A percentile compares a stretch with the other conserved stretches of the same genome.
Conservation (phyloP, 2,888 invertebrate species). For the Rotaria sp. region DNA sequence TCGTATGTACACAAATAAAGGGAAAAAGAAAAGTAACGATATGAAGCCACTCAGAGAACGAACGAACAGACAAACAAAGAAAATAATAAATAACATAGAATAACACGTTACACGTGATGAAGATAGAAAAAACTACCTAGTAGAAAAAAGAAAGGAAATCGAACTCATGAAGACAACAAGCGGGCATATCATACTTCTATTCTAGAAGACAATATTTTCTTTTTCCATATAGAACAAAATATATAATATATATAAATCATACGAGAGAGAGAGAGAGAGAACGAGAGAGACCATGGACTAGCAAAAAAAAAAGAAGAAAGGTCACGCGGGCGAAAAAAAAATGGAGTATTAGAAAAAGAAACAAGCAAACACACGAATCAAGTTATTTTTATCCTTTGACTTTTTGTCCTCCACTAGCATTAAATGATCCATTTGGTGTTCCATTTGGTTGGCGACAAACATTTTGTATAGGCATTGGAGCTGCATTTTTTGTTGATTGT, state of each 20-base stretch:
- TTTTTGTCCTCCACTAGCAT: constrained; percentile 14
- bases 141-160: not conserved
- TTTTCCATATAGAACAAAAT: not conserved
- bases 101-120: not conserved
- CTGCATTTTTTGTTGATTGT: not conserved
- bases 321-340: constrained; percentile 22
- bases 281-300: not conserved
- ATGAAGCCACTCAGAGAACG: not conserved
- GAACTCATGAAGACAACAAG: not conserved
- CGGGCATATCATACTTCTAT: not conserved
- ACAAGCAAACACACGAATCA: not conserved
- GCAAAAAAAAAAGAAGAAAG: not conserved
- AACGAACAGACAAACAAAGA: not conserved
- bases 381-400: constrained; percentile 22
- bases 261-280: not conserved
- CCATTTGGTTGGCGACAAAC: not conserved
- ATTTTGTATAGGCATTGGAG: not conserved
- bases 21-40: not conserved
- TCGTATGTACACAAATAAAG: not conserved
- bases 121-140: not conserved
- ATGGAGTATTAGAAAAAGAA: not conserved
- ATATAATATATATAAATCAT: not conserved
- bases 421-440: not conserved
- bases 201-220: not conserved
- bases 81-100: not conserved